Conservation (phyloP, 2,888 invertebrate species). For the Aphodius granarius region DNA sequence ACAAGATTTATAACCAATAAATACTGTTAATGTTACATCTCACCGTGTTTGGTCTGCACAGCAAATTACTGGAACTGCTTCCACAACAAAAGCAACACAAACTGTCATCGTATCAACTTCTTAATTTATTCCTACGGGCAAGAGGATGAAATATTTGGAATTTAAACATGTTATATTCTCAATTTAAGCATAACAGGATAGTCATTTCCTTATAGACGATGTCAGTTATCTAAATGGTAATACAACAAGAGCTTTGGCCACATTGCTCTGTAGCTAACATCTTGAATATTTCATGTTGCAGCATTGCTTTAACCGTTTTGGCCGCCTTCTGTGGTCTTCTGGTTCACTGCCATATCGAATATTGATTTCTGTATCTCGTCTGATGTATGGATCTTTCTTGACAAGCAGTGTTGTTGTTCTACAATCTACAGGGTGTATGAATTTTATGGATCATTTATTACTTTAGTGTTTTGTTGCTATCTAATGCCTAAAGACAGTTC, state of each 20-base stretch:
- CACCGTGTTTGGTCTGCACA: background rate
- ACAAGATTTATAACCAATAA: too few species aligned
- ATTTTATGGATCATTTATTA: too few species aligned
- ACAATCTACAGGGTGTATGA: too few species aligned
- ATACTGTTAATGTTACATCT: conserved; percentile 6
- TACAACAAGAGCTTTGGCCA: background rate
- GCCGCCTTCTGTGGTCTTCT: background rate
- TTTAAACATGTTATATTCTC: background rate
- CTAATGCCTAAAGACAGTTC: too few species aligned
- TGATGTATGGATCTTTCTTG: background rate
- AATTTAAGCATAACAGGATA: background rate
- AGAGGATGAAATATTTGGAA: background rate
- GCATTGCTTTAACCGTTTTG: background rate
- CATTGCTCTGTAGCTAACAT: background rate
- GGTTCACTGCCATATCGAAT: background rate
- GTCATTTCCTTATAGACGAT: background rate
- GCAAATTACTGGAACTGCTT: conserved; percentile 8
- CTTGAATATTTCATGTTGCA: background rate
- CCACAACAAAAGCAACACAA: background rate
- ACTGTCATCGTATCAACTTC: background rate
- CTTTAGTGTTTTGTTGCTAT: too few species aligned
- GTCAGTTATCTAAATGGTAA: background rate
- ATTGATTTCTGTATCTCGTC: background rate
- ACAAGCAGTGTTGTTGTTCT: background rate
- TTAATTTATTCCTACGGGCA: background rate